A percentile compares a stretch with the other conserved stretches of the same genome.
phyloP scores from a whole-genome alignment of 2,797 vertebrate genomes.

The Catostomus latipinnis region DNA sequence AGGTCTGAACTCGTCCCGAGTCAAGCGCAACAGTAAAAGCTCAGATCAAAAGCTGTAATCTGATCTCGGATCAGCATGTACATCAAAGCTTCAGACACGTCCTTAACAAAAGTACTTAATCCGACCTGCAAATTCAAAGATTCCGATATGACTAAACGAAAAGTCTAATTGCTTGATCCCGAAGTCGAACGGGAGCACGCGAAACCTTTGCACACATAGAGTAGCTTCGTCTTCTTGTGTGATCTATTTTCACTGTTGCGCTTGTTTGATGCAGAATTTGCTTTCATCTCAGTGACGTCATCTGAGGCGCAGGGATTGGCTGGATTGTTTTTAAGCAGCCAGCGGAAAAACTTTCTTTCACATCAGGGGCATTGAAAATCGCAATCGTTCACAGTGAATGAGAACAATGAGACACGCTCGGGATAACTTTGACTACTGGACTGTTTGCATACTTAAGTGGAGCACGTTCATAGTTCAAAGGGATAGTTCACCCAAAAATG shows the following conservation, averaged over 20 bases:
- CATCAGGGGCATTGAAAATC: neutral
- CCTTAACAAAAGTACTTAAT: constrained; percentile 51
- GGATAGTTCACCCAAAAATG: too few relatives aligned
- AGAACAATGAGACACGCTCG: too few relatives aligned
- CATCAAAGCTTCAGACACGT: constrained; percentile 79
- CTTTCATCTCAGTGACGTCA: constrained; percentile 90
- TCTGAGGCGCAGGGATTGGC: constrained; percentile 77
- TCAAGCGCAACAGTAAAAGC: constrained; percentile 76
- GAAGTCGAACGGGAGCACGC: neutral
- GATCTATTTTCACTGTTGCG: constrained; percentile 66
- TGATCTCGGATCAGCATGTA: constrained; percentile 83
- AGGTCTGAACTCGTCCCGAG: constrained; percentile 78
- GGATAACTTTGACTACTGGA: too few relatives aligned
- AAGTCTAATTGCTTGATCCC: constrained; percentile 1
- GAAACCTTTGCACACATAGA: constrained; percentile 5
- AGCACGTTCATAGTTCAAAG: too few relatives aligned
- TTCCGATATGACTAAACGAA: too few relatives aligned
- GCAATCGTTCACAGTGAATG: too few relatives aligned
- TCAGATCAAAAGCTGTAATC: constrained; percentile 94
- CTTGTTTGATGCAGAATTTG: constrained; percentile 80
- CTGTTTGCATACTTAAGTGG: too few relatives aligned
- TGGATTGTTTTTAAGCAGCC: constrained; percentile 59
- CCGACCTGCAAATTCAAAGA: constrained; percentile 11
- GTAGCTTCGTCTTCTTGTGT: constrained; percentile 39
- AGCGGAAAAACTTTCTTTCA: neutral